phyloP scores from a whole-genome alignment of 2,113 vertebrate species.

The Equus quagga region DNA sequence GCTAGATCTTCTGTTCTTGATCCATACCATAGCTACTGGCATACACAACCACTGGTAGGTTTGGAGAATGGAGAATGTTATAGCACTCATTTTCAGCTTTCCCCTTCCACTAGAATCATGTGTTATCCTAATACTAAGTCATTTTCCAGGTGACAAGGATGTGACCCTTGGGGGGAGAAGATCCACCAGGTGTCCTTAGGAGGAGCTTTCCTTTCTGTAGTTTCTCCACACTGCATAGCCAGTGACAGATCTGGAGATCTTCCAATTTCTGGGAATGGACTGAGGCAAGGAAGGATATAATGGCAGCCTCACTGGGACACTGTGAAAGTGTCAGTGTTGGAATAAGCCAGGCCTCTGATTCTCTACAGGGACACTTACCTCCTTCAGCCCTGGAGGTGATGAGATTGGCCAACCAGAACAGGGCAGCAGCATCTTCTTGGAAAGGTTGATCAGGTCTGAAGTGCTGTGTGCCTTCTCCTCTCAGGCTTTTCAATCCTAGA shows the following conservation, averaged over 20 bases:
- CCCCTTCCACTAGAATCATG: neutral
- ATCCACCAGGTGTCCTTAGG: neutral
- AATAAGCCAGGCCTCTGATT: neutral
- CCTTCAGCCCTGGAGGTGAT: neutral
- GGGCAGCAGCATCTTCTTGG: neutral
- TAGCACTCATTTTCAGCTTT: too few species aligned
- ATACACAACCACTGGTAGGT: too few species aligned
- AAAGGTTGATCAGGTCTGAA: neutral
- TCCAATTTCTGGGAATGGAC: neutral
- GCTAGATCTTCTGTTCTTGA: too few species aligned
- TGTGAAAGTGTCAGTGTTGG: neutral
- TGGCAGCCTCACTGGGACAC: neutral
- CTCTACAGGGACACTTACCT: neutral
- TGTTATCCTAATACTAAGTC: neutral
- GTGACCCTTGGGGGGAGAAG: neutral
- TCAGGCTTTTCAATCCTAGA: neutral
- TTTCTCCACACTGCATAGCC: neutral
- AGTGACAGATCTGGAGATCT: neutral
- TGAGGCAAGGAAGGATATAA: neutral
- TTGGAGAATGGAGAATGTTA: neutral
- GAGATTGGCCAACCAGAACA: neutral
- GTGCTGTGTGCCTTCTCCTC: neutral
- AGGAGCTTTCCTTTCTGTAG: neutral
- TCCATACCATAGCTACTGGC: too few species aligned
- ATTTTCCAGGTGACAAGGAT: neutral